Evolutionary conservation across 2,888 invertebrate genomes (phyloP).

Genomic region (Acrocyrtus sp.): DNA sequence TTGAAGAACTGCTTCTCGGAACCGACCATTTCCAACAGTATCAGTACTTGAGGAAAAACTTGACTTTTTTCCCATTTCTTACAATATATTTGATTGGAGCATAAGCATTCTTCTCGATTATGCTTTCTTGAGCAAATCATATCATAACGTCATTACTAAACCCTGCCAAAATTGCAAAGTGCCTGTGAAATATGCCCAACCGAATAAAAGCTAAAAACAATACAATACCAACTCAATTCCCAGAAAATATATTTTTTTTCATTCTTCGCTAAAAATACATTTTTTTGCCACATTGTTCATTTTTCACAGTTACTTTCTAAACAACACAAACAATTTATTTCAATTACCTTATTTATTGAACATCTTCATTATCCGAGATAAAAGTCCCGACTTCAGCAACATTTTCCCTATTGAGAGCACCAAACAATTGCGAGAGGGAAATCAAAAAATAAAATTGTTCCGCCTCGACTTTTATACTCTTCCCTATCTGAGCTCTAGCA

Average conservation of each 20-base stretch:
- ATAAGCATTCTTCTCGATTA: too few relatives aligned
- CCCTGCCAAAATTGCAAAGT: not conserved
- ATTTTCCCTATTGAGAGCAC: not conserved
- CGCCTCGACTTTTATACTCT: not conserved
- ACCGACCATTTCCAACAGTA: slow-evolving; percentile 20
- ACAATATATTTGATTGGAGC: too few relatives aligned
- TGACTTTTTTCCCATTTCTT: too few relatives aligned
- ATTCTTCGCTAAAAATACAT: not conserved
- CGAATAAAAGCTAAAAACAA: too few relatives aligned
- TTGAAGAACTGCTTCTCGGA: slow-evolving; percentile 39
- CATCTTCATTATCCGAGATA: too few relatives aligned
- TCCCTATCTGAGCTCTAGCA: too few relatives aligned
- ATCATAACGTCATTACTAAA: too few relatives aligned
- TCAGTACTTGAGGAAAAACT: not conserved
- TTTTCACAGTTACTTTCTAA: not conserved
- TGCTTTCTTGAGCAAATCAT: not conserved
- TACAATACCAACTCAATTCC: not conserved
- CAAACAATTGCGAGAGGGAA: too few relatives aligned
- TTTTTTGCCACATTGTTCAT: not conserved
- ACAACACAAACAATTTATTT: not conserved
- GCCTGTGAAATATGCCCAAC: not conserved
- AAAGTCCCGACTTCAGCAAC: not conserved
- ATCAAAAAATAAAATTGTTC: not conserved
- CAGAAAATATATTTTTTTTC: not conserved
- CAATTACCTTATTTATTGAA: too few relatives aligned